Base-by-base conservation (phyloP, 2,113 vertebrate species). In the Anolis carolinensis region DNA sequence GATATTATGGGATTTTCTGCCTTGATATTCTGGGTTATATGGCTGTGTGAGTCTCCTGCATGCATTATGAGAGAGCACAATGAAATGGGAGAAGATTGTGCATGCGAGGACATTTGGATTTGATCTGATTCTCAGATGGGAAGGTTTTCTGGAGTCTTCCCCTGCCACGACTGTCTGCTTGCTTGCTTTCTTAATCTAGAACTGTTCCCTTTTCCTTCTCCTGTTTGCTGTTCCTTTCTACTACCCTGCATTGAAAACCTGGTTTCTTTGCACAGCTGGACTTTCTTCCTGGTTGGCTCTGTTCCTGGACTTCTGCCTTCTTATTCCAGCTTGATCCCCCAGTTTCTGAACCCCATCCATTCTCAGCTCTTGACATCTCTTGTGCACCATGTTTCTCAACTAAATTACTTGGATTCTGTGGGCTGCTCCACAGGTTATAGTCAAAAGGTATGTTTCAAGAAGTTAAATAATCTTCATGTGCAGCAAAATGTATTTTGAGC, bases 391-490 rank as follows among this genome's bases (percentile, higher is more conserved):
- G 4, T 48, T 76, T 75, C 62, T 84, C 36, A 72, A 27, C 27
- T 79, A 72, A 30, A 72, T 79, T 32, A 63, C 34, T 72, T 86
- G 67, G 52, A 80, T 80, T 73, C 20, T 48, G 1, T 67, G 39
- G 21, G 16, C 10, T 39, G 70, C 14, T 44, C 63, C 62, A 77
- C 21, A 84, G 34, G 83, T 34, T 68, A 67, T 52, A 77, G 34
- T 84, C 72, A 59, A 39, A 79, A 72, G 68, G 76, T 73, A 80
- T 55, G 72, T 70, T 68, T 84, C 55, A 34, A 79, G 63, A 79
- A n/a, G 25, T 59, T 73, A 85, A 8, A 18, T 52, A 25, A 71
- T 10, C 1, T 36, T 30, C 30, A 21, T 79, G 18, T 10, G 62
- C 65, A 71, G 50, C 5, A n/a, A 39, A 79, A n/a, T 2, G 8